Conservation (phyloP, 2,797 vertebrate genomes). For the Amblyraja radiata region DNA sequence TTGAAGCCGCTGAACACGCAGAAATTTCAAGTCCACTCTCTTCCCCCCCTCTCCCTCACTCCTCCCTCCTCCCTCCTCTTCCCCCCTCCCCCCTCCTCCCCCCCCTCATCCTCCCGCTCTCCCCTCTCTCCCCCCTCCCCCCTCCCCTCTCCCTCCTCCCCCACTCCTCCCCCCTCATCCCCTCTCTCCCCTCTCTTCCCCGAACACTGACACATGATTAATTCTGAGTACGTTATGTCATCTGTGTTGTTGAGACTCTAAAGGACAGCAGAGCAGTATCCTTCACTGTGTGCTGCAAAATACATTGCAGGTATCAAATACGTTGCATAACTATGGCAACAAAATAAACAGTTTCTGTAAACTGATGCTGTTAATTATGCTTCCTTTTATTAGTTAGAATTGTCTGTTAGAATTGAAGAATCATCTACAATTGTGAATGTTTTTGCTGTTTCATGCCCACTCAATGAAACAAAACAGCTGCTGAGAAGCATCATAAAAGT, state of each 20-base stretch:
- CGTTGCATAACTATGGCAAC: not conserved
- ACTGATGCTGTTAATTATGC: not conserved
- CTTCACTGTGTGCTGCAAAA: not conserved
- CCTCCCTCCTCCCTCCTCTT: too few relatives aligned
- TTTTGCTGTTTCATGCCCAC: not conserved
- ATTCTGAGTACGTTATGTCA: not conserved
- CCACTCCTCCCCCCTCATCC: too few relatives aligned
- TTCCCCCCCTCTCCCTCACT: too few relatives aligned
- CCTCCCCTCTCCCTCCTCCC: too few relatives aligned
- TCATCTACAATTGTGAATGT: not conserved
- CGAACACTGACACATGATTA: not conserved
- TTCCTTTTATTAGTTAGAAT: not conserved
- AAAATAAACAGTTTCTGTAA: not conserved
- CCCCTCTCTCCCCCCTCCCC: too few relatives aligned
- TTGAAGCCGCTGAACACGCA: too few relatives aligned
- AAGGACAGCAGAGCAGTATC: not conserved
- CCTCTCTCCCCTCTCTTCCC: too few relatives aligned
- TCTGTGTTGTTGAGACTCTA: not conserved
- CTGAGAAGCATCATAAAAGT: not conserved
- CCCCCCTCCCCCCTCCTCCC: rapidly evolving
- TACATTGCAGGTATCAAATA: not conserved
- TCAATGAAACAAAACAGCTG: not conserved
- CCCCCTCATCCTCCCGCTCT: too few relatives aligned
- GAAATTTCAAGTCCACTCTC: too few relatives aligned
- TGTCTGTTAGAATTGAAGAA: not conserved